phyloP scores from a whole-genome alignment of 37 sponge, comb jelly and placozoan species.

The Beroe forskalii region DNA sequence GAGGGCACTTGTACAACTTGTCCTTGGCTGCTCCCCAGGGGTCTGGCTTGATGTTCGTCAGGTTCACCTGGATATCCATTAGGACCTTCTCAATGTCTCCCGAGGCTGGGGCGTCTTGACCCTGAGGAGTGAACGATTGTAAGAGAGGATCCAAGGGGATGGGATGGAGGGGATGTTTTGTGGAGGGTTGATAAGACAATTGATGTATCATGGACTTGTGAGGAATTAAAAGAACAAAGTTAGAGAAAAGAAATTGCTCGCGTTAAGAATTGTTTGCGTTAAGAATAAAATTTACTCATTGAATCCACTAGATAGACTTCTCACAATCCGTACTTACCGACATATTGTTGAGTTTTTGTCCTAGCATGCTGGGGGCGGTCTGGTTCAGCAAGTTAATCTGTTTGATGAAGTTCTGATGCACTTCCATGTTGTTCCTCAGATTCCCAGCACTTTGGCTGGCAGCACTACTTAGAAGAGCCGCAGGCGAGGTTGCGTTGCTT shows the following conservation, averaged over 20 bases:
- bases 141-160: too few relatives aligned
- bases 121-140: too few relatives aligned
- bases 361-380: slow-evolving; percentile 46
- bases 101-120: background rate
- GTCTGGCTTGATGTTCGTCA: slow-evolving; percentile 53
- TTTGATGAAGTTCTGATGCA: slow-evolving; percentile 54
- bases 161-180: too few relatives aligned
- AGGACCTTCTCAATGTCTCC: slow-evolving; percentile 31
- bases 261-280: too few relatives aligned
- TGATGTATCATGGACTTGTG: too few relatives aligned
- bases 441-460: background rate
- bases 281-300: too few relatives aligned
- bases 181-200: too few relatives aligned
- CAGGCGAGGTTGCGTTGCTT: background rate
- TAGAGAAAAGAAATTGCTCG: too few relatives aligned
- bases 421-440: slow-evolving; percentile 36
- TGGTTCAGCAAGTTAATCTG: slow-evolving; percentile 42
- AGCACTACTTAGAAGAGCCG: background rate
- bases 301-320: too few relatives aligned
- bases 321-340: slow-evolving; percentile 22
- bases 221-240: too few relatives aligned
- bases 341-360: slow-evolving; percentile 24
- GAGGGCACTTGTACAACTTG: slow-evolving; percentile 51
- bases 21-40: slow-evolving; percentile 41
- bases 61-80: slow-evolving; percentile 34